These are phyloP conservation scores for Hirtodrosophila cameraria DNA, from an alignment of 2,888 invertebrate genomes.

Conservation along the genomic window DNA sequence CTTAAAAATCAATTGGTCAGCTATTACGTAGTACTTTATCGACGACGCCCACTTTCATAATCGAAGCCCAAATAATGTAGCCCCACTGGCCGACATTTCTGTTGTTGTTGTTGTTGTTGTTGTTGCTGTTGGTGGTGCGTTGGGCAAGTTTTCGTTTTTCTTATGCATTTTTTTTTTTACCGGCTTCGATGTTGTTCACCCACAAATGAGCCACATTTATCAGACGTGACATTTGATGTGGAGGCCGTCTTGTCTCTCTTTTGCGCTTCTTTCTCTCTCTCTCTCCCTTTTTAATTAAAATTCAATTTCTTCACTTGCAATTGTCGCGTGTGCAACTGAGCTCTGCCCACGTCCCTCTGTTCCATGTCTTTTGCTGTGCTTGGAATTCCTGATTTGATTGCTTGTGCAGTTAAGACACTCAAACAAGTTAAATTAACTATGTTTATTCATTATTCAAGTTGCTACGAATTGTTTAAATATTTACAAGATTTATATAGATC, in stretches of 20 bases:
- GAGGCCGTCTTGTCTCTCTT: neutral
- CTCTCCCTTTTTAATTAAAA: slow-evolving; percentile 17
- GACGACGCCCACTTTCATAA: slow-evolving; percentile 63
- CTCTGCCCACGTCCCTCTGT: neutral
- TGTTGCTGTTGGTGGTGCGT: slow-evolving; percentile 14
- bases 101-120: slow-evolving; percentile 1
- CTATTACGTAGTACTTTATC: slow-evolving; percentile 53
- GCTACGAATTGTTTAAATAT: neutral
- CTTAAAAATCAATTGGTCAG: slow-evolving; percentile 69
- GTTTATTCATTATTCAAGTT: neutral
- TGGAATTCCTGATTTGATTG: slow-evolving; percentile 51
- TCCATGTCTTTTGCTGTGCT: slow-evolving; percentile 31
- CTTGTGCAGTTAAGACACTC: slow-evolving; percentile 6
- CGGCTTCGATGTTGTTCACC: slow-evolving; percentile 37
- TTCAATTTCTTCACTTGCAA: slow-evolving; percentile 41
- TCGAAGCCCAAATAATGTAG: slow-evolving; percentile 43
- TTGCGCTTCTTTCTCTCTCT: neutral
- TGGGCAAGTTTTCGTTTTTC: slow-evolving; percentile 68
- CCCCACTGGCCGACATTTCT: slow-evolving; percentile 52
- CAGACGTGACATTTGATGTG: slow-evolving; percentile 34
- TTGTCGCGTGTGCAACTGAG: slow-evolving; percentile 32
- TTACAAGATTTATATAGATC: no score
- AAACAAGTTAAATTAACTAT: neutral
- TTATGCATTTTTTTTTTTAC: slow-evolving; percentile 19
- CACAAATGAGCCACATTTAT: slow-evolving; percentile 45